Evolutionary conservation across 2,888 invertebrate species (phyloP).

Genomic region (Pristionchus mayeri): DNA sequence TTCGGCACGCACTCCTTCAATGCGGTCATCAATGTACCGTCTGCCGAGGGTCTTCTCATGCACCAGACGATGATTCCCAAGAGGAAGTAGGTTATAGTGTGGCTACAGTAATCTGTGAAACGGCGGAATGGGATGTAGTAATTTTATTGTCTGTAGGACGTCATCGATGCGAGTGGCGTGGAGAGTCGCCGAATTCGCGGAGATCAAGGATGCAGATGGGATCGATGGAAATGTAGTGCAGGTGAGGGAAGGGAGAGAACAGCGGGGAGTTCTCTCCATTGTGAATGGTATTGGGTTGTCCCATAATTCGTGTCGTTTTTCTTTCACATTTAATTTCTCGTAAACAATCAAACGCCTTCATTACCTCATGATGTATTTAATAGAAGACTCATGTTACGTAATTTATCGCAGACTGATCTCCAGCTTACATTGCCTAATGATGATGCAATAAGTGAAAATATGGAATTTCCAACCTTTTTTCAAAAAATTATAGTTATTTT

Average conservation of each 20-base stretch:
- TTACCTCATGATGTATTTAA: too few relatives aligned
- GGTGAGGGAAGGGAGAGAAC: constrained; percentile 51
- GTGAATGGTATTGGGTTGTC: too few relatives aligned
- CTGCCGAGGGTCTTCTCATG: constrained; percentile 69
- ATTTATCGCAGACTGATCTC: too few relatives aligned
- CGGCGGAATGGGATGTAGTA: not conserved
- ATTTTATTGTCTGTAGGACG: not conserved
- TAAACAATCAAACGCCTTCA: too few relatives aligned
- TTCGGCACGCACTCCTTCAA: constrained; percentile 18
- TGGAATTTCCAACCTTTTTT: too few relatives aligned
- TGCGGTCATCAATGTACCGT: constrained; percentile 68
- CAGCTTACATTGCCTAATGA: too few relatives aligned
- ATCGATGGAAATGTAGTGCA: constrained; percentile 71
- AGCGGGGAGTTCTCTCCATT: too few relatives aligned
- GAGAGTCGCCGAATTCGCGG: constrained; percentile 69
- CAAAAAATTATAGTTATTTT: too few relatives aligned
- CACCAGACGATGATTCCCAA: constrained; percentile 65
- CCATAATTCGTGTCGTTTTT: too few relatives aligned
- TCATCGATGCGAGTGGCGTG: constrained; percentile 64
- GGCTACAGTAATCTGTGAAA: not conserved
- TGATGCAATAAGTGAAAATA: too few relatives aligned
- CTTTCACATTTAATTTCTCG: too few relatives aligned
- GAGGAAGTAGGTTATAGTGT: constrained; percentile 45
- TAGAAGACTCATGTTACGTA: too few relatives aligned
- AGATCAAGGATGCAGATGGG: constrained; percentile 70